Evolutionary conservation across 1,140 invertebrate genomes (phyloP).

Genomic region (Drosophila insularis): DNA sequence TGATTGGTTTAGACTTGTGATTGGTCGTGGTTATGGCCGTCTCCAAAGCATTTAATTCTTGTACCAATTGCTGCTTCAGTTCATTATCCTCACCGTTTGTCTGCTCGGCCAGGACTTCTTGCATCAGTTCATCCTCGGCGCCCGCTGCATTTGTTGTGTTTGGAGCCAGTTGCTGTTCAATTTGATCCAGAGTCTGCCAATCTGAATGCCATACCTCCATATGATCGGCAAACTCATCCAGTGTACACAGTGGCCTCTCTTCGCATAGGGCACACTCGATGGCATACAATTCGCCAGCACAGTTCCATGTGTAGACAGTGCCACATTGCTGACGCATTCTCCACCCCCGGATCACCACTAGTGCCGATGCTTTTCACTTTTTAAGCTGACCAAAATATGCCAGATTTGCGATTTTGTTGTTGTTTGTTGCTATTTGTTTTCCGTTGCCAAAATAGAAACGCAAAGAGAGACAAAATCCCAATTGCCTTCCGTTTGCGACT

Average conservation of each 20-base stretch:
- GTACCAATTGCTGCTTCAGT: conserved; percentile 63
- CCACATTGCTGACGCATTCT: conserved; percentile 59
- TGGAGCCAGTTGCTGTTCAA: background rate
- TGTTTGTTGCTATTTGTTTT: background rate
- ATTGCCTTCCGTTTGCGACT: conserved; percentile 32
- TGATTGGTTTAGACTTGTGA: background rate
- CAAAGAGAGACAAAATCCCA: conserved; percentile 32
- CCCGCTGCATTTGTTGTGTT: background rate
- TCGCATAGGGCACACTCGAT: conserved; percentile 74
- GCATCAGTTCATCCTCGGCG: conserved; percentile 69
- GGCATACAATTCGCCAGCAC: conserved; percentile 67
- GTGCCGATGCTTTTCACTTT: conserved; percentile 54
- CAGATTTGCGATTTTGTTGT: background rate
- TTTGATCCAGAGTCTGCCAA: conserved; percentile 41
- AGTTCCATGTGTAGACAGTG: conserved; percentile 72
- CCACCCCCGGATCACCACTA: too few species aligned
- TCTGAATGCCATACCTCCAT: conserved; percentile 74
- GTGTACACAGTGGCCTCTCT: conserved; percentile 63
- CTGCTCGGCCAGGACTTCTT: conserved; percentile 65
- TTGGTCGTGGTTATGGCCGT: background rate
- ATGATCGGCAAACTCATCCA: conserved; percentile 68
- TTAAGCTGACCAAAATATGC: conserved; percentile 38
- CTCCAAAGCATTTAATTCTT: conserved; percentile 53
- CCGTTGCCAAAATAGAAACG: conserved; percentile 15
- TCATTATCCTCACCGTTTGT: conserved; percentile 61